A percentile compares a stretch with the other conserved stretches of the same genome.
Evolutionary conservation across 1,140 invertebrate species (phyloP).

Genomic region (Panulirus ornatus): DNA sequence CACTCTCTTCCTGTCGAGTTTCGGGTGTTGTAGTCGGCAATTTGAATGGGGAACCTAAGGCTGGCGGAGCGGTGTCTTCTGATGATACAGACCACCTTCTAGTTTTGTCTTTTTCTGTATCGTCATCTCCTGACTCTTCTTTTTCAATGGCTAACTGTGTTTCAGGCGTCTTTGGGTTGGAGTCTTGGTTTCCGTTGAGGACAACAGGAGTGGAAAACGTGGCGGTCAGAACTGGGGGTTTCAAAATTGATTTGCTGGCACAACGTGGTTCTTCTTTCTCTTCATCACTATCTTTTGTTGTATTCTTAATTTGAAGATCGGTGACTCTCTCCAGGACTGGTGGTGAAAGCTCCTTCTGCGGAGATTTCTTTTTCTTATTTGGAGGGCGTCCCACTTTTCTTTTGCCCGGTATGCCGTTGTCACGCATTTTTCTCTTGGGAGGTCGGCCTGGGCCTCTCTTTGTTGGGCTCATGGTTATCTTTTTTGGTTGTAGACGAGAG

Average conservation of each 20-base stretch:
- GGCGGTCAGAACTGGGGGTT: slow-evolving; percentile 62
- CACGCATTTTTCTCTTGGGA: slow-evolving; percentile 43
- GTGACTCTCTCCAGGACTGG: slow-evolving; percentile 54
- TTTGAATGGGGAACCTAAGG: slow-evolving; percentile 76
- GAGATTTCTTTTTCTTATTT: slow-evolving; percentile 53
- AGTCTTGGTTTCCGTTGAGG: slow-evolving; percentile 11
- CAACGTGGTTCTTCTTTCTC: slow-evolving; percentile 36
- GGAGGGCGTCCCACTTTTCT: slow-evolving; percentile 51
- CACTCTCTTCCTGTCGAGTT: slow-evolving; percentile 49
- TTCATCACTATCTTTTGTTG: slow-evolving; percentile 38
- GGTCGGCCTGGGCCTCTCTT: slow-evolving; percentile 51
- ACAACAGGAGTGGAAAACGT: slow-evolving; percentile 47
- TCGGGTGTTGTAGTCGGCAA: slow-evolving; percentile 50
- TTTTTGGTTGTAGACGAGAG: slow-evolving; percentile 49
- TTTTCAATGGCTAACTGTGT: slow-evolving; percentile 63
- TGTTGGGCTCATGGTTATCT: slow-evolving; percentile 5
- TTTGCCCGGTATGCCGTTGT: slow-evolving; percentile 16
- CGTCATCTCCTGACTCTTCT: slow-evolving; percentile 61
- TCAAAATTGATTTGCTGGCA: slow-evolving; percentile 42
- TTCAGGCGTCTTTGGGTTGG: slow-evolving; percentile 26
- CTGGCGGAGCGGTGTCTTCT: slow-evolving; percentile 78
- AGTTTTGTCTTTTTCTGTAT: slow-evolving; percentile 58
- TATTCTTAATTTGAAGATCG: slow-evolving; percentile 29
- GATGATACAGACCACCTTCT: slow-evolving; percentile 76
- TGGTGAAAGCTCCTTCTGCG: slow-evolving; percentile 56